A percentile compares a stretch with the other conserved stretches of the same genome.
These are phyloP conservation scores for Synergus umbraculus DNA, from an alignment of 2,888 invertebrate genomes.

Conservation along the genomic window DNA sequence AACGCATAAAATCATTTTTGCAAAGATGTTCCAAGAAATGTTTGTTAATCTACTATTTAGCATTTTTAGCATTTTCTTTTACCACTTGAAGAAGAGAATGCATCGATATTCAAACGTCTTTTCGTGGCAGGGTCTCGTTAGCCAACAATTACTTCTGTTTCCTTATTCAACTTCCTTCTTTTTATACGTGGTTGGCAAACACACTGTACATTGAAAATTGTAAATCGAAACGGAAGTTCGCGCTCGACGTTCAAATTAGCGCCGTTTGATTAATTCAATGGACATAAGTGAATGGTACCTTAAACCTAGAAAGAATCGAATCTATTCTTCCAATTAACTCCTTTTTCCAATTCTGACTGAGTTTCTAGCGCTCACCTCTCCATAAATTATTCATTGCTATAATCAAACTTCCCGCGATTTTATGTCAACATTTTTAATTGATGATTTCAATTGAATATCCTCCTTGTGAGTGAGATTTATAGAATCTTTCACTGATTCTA, in stretches of 20 bases:
- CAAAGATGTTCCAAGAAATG: background rate
- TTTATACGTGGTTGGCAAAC: background rate
- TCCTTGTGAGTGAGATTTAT: too few species aligned
- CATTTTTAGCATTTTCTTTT: background rate
- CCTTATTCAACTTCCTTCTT: slow-evolving; percentile 21
- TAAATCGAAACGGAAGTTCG: slow-evolving; percentile 17
- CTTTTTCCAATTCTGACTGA: background rate
- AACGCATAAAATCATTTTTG: background rate
- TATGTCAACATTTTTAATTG: background rate
- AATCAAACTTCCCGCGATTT: background rate
- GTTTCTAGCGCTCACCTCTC: background rate
- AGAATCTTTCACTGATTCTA: too few species aligned
- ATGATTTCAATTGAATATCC: too few species aligned
- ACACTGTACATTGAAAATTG: slow-evolving; percentile 22
- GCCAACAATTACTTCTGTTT: slow-evolving; percentile 32
- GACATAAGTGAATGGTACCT: background rate
- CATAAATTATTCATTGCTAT: background rate
- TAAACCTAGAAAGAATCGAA: slow-evolving; percentile 18
- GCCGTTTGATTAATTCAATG: slow-evolving; percentile 33
- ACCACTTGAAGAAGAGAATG: background rate
- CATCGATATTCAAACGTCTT: slow-evolving; percentile 38
- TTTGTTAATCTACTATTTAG: slow-evolving; percentile 6
- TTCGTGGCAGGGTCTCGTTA: slow-evolving; percentile 21
- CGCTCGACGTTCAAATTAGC: slow-evolving; percentile 17
- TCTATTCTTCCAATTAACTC: slow-evolving; percentile 20